Conservation (phyloP, 2,113 vertebrate species). For the Canis aureus region DNA sequence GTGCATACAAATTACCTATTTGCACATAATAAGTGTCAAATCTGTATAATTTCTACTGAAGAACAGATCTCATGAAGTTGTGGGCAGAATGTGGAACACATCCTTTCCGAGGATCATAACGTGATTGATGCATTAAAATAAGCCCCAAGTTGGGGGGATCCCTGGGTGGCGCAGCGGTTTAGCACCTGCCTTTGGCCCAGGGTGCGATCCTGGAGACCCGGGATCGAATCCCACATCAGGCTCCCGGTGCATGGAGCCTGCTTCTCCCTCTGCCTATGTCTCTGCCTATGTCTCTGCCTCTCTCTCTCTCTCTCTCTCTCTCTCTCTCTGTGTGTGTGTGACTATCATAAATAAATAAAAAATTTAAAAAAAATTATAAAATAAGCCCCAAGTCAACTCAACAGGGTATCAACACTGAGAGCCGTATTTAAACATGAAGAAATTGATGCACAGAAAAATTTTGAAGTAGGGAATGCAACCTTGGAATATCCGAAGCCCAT, state of each 20-base stretch:
- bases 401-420: not conserved
- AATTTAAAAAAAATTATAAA: not conserved
- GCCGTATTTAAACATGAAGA: not conserved
- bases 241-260: too few relatives aligned
- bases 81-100: constrained; percentile 17
- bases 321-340: too few relatives aligned
- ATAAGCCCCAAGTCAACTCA: not conserved
- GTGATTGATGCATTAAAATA: not conserved
- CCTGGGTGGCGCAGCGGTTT: too few relatives aligned
- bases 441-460: not conserved
- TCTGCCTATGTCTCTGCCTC: too few relatives aligned
- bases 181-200: too few relatives aligned
- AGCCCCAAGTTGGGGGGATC: not conserved
- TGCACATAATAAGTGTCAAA: constrained; percentile 68
- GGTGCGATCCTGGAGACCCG: too few relatives aligned
- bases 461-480: not conserved
- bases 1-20: constrained; percentile 75
- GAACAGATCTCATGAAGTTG: constrained; percentile 36
- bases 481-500: not conserved
- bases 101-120: not conserved
- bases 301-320: too few relatives aligned
- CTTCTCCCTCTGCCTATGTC: too few relatives aligned
- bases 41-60: constrained; percentile 24
- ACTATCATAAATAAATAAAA: too few relatives aligned
- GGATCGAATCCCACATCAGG: too few relatives aligned